A percentile compares a stretch with the other conserved stretches of the same genome.
Conservation (phyloP, 1,140 invertebrate genomes). For the Lasaia peninsularis region DNA sequence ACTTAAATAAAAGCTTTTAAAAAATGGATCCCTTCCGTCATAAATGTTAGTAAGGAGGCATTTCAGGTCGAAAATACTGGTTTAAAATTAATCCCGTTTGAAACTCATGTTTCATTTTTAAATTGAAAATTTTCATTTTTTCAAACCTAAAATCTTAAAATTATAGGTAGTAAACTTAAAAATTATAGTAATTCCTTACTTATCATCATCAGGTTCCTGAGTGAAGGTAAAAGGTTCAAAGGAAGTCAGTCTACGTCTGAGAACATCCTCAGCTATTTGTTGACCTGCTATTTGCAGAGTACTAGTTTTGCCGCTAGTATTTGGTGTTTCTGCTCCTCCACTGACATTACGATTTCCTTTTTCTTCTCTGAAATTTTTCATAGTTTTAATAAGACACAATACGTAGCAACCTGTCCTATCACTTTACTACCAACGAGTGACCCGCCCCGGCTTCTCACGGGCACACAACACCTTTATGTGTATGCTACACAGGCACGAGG, state of each 20-base stretch:
- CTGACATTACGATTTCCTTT: slow-evolving; percentile 34
- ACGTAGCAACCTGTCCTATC: no score
- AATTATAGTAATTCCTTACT: slow-evolving; percentile 33
- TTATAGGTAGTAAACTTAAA: background rate
- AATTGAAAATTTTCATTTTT: background rate
- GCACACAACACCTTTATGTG: no score
- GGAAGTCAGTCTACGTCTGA: slow-evolving; percentile 55
- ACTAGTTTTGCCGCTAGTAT: slow-evolving; percentile 33
- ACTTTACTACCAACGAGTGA: no score
- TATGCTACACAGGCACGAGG: no score
- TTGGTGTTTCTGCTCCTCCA: slow-evolving; percentile 29
- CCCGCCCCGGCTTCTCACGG: no score
- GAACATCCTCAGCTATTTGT: slow-evolving; percentile 77
- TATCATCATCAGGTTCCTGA: slow-evolving; percentile 56
- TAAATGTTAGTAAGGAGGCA: no score
- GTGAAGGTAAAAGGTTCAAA: slow-evolving; percentile 63
- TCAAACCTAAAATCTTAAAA: background rate
- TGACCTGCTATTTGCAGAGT: slow-evolving; percentile 49
- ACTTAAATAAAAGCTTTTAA: no score
- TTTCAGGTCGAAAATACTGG: no score
- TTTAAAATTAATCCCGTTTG: no score
- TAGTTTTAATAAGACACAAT: slow-evolving; percentile 11
- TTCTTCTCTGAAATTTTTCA: slow-evolving; percentile 50
- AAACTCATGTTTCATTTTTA: no score
- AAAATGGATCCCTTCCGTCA: no score